Evolutionary conservation across 1,140 invertebrate genomes (phyloP).

Genomic region (Neomicropteryx cornuta): DNA sequence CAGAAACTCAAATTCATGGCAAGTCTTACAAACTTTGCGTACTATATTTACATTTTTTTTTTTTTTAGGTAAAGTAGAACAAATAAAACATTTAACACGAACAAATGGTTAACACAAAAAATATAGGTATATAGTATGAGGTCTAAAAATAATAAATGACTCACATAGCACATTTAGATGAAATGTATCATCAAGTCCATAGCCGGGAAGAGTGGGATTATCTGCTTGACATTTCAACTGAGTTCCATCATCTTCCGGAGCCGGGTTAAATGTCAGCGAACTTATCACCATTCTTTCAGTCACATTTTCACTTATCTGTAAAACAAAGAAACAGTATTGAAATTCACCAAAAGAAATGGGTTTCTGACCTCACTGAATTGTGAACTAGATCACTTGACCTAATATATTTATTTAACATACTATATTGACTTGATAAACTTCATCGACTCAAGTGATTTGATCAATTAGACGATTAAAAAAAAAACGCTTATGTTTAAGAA

Average conservation of each 20-base stretch:
- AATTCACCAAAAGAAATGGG: not conserved
- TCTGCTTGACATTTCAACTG: slow-evolving; percentile 74
- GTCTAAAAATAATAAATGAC: slow-evolving; percentile 34
- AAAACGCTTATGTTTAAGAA: too few species aligned
- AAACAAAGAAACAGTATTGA: slow-evolving; percentile 7
- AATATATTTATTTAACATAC: too few species aligned
- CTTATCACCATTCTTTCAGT: slow-evolving; percentile 64
- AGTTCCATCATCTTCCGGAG: slow-evolving; percentile 71
- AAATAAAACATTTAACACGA: too few species aligned
- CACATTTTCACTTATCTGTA: slow-evolving; percentile 47
- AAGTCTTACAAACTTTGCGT: too few species aligned
- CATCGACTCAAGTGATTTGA: too few species aligned
- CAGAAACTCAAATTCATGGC: too few species aligned
- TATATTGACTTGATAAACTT: too few species aligned
- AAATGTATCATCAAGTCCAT: slow-evolving; percentile 67
- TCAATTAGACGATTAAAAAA: too few species aligned
- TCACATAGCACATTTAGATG: slow-evolving; percentile 79
- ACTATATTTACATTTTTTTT: too few species aligned
- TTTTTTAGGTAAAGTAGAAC: too few species aligned
- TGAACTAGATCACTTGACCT: too few species aligned
- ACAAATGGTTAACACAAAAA: not conserved
- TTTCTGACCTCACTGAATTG: too few species aligned
- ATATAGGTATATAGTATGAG: not conserved
- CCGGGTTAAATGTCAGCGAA: slow-evolving; percentile 65
- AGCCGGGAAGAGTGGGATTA: slow-evolving; percentile 61